A percentile compares a stretch with the other conserved stretches of the same genome.
Evolutionary conservation across 2,113 vertebrate genomes (phyloP).

Genomic region (Pholis gunnellus): DNA sequence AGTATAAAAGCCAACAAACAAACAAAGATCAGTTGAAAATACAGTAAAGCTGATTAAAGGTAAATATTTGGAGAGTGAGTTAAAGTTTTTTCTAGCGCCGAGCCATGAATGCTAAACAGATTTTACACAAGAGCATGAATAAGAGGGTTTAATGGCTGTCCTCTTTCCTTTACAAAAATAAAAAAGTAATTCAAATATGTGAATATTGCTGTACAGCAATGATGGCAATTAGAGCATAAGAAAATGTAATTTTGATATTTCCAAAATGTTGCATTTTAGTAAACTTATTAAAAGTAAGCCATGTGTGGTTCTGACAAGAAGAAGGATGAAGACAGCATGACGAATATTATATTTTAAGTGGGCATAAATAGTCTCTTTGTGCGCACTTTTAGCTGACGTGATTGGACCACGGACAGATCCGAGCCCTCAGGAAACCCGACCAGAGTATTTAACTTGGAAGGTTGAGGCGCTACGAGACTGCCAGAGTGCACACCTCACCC

Average conservation of each 20-base stretch:
- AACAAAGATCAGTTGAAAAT: constrained; percentile 45
- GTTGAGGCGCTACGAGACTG: constrained; percentile 57
- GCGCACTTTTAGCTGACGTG: constrained; percentile 57
- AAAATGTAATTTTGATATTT: constrained; percentile 2
- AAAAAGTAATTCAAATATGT: constrained; percentile 23
- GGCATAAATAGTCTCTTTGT: constrained; percentile 69
- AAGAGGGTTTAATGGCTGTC: constrained; percentile 45
- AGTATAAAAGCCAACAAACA: constrained; percentile 59
- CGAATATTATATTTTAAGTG: constrained; percentile 35
- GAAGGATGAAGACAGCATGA: neutral
- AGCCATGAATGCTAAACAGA: constrained; percentile 60
- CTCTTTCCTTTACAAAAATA: constrained; percentile 27
- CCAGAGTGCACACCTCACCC: constrained; percentile 57
- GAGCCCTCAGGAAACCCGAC: constrained; percentile 60
- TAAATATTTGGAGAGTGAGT: constrained; percentile 61
- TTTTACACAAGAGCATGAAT: constrained; percentile 51
- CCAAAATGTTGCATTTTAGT: constrained; percentile 1
- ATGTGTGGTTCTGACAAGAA: neutral
- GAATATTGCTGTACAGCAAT: neutral
- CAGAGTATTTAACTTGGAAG: constrained; percentile 78
- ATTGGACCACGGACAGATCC: constrained; percentile 64
- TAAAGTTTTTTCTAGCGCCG: constrained; percentile 21
- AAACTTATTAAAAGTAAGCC: neutral
- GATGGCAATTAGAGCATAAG: neutral
- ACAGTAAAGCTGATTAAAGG: constrained; percentile 51